Evolutionary conservation across 2,888 invertebrate genomes (phyloP).

Genomic region (Drosophila rellima): DNA sequence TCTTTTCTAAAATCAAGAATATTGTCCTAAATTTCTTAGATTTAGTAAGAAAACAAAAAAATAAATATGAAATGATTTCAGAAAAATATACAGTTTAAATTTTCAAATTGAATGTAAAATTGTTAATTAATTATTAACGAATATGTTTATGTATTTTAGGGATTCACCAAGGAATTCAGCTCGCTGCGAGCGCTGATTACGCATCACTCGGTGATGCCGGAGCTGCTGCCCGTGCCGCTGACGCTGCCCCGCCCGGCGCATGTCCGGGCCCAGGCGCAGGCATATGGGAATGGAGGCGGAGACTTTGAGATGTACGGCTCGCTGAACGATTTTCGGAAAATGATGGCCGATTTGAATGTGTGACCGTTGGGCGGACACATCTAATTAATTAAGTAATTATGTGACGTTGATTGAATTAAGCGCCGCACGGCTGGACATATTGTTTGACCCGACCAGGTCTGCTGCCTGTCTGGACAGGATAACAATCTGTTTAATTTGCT

Average conservation of each 20-base stretch:
- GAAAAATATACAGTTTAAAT: too few species aligned
- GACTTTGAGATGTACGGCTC: constrained; percentile 92
- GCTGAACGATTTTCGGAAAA: constrained; percentile 90
- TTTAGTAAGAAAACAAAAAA: too few species aligned
- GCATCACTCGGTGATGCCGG: constrained; percentile 99
- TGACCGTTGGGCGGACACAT: constrained; percentile 72
- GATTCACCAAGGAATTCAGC: constrained; percentile 98
- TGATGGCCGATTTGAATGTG: constrained; percentile 91
- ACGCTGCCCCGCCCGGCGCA: constrained; percentile 89
- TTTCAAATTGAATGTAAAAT: too few species aligned
- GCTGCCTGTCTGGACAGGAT: constrained; percentile 64
- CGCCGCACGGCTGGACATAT: constrained; percentile 34
- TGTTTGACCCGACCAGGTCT: constrained; percentile 16
- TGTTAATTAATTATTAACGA: too few species aligned
- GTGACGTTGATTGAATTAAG: constrained; percentile 72
- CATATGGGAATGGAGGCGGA: constrained; percentile 77
- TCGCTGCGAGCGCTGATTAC: constrained; percentile 96
- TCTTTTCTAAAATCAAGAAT: too few species aligned
- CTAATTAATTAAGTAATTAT: constrained; percentile 79
- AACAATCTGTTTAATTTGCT: constrained; percentile 80
- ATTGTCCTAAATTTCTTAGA: too few species aligned
- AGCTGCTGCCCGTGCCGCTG: constrained; percentile 96
- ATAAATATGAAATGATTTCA: too few species aligned
- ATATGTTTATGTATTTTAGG: constrained; percentile 87
- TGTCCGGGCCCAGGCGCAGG: constrained; percentile 56